Evolutionary conservation across 2,888 invertebrate genomes (phyloP), one percentile per base, ranked within the genome.

Genomic region (Synergus gifuensis): DNA sequence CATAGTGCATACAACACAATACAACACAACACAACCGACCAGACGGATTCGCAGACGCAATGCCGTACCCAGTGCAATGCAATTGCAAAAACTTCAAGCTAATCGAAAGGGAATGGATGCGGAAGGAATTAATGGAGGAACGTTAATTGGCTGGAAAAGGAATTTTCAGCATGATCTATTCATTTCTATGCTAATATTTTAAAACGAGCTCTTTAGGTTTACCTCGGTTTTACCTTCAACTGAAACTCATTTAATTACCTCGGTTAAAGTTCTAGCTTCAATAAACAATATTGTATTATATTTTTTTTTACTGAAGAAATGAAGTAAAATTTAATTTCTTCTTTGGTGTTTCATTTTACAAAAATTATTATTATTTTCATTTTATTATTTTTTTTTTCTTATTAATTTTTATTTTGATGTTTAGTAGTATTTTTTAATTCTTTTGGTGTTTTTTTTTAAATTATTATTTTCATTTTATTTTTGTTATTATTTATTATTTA

Each of bases 31-130:
- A 12, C 14, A 28, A 4, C 36, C 36, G 16, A 22, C 73, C 73
- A 73, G 73, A 73, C 73, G 78, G 76, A 83, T 80, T 83, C 78
- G 79, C 80, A 83, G 79, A 78, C 81, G 78, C 77, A 73, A 66
- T 80, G 76, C 46, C 22, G 2, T 14, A 8, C 69, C 46, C 14
- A 46, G 18, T 49, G 46, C 69, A 67, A 67, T 67, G 22, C 22
- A 28, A 28, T 28, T 44, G 67, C 67, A 67, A 67, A 67, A 67
- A 44, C 67, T 64, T 9, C n/a, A 64, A 36, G n/a, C 64, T 73
- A 73, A 73, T 73, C 73, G 73, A 73, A 54, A 73, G 36, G 36
- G 73, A 73, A 73, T 73, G 54, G 36, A 54, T n/a, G 73, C 36
- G 49, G 49, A 73, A 49, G 49, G 28, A 73, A 73, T 73, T 73